These are phyloP conservation scores for Neoaliturus tenellus DNA, from an alignment of 2,888 invertebrate genomes.

Conservation along the genomic window DNA sequence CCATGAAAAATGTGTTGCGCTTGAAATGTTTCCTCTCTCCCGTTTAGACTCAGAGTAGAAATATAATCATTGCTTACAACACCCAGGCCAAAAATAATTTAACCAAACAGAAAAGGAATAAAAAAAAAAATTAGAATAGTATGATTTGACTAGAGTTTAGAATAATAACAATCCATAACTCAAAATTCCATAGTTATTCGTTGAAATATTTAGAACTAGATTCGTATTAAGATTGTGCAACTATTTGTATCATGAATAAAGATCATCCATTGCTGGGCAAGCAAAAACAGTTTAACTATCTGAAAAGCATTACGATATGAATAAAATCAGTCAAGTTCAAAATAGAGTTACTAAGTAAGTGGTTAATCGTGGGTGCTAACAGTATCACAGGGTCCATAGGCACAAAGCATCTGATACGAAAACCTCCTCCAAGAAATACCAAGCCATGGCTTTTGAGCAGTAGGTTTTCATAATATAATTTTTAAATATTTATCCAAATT, in stretches of 20 bases:
- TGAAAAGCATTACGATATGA: too few species aligned
- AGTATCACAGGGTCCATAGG: too few species aligned
- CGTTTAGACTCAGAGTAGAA: background rate
- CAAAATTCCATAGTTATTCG: background rate
- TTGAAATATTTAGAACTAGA: background rate
- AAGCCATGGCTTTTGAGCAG: too few species aligned
- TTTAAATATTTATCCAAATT: too few species aligned
- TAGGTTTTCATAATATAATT: too few species aligned
- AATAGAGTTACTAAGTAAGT: too few species aligned
- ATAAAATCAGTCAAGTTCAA: too few species aligned
- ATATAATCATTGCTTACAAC: background rate
- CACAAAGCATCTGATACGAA: too few species aligned
- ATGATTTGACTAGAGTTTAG: background rate
- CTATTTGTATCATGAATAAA: background rate
- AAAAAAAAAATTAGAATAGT: background rate
- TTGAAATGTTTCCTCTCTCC: background rate
- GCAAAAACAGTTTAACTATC: background rate
- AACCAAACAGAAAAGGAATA: background rate
- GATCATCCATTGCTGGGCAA: background rate
- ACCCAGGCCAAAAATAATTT: background rate
- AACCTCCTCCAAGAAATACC: too few species aligned
- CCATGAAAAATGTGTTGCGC: background rate
- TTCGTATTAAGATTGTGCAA: background rate
- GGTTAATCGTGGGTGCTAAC: too few species aligned
- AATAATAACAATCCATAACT: slow-evolving; percentile 1